Evolutionary conservation across 92 coral and sea anemone genomes (phyloP).

Genomic region (Anthopleura xanthogrammica): DNA sequence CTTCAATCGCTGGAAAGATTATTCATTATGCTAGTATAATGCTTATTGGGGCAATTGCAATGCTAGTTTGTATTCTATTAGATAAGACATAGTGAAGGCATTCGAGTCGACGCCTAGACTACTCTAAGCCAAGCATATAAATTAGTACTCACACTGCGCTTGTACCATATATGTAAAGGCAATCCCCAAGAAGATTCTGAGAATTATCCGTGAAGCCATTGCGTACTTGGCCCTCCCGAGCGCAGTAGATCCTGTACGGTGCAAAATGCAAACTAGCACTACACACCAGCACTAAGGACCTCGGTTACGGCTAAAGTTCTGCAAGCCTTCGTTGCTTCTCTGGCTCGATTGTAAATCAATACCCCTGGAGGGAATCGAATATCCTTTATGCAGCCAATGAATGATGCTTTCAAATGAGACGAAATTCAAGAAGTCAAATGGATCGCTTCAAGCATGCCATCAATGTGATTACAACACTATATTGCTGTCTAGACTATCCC

Average conservation of each 20-base stretch:
- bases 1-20: background rate
- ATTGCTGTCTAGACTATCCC: conserved; percentile 37
- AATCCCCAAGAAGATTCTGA: conserved; percentile 39
- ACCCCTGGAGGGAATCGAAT: conserved; percentile 39
- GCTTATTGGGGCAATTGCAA: background rate
- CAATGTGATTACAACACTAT: conserved; percentile 9
- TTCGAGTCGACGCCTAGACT: conserved; percentile 32
- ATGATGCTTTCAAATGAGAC: conserved; percentile 46
- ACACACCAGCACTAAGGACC: conserved; percentile 57
- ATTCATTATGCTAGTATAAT: background rate
- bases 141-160: conserved; percentile 39
- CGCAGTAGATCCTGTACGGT: conserved; percentile 47
- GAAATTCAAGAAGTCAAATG: conserved; percentile 23
- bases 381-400: conserved; percentile 53
- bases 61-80: background rate
- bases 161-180: conserved; percentile 27
- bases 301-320: conserved; percentile 15
- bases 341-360: conserved; percentile 26
- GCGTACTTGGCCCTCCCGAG: conserved; percentile 26
- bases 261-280: conserved; percentile 71
- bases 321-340: conserved; percentile 38
- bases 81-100: background rate
- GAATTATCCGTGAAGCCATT: conserved; percentile 42
- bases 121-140: background rate
- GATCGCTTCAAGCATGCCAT: conserved; percentile 25